Evolutionary conservation across 2,888 invertebrate genomes (phyloP).

Genomic region (Noctua janthe): DNA sequence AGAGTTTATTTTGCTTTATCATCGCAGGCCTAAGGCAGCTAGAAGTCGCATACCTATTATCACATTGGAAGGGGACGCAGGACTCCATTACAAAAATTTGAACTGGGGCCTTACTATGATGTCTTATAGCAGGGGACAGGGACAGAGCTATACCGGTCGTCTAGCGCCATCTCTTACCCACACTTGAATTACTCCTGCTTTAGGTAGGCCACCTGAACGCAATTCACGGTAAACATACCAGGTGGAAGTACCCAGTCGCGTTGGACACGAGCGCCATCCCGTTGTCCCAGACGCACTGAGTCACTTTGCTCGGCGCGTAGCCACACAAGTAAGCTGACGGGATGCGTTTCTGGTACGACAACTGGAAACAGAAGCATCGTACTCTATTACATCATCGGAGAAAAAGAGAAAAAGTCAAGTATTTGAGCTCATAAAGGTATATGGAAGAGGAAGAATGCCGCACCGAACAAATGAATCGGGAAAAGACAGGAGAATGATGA

Average conservation of each 20-base stretch:
- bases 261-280: constrained; percentile 82
- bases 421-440: not conserved
- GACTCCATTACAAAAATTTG: not conserved
- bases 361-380: constrained; percentile 56
- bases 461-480: not conserved
- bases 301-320: constrained; percentile 66
- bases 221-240: constrained; percentile 68
- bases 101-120: too few relatives aligned
- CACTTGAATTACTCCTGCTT: too few relatives aligned
- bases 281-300: constrained; percentile 79
- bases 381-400: not conserved
- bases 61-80: not conserved
- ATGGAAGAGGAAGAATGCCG: not conserved
- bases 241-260: constrained; percentile 72
- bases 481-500: not conserved
- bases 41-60: too few relatives aligned
- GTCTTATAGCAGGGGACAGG: too few relatives aligned
- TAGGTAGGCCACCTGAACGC: too few relatives aligned
- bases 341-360: constrained; percentile 43
- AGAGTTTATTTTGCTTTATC: not conserved
- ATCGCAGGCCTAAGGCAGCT: not conserved
- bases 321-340: constrained; percentile 74
- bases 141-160: too few relatives aligned
- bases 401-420: not conserved
- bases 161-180: too few relatives aligned